These are phyloP conservation scores for Hemaris fuciformis DNA, from an alignment of 2,888 invertebrate species.

Conservation along the genomic window DNA sequence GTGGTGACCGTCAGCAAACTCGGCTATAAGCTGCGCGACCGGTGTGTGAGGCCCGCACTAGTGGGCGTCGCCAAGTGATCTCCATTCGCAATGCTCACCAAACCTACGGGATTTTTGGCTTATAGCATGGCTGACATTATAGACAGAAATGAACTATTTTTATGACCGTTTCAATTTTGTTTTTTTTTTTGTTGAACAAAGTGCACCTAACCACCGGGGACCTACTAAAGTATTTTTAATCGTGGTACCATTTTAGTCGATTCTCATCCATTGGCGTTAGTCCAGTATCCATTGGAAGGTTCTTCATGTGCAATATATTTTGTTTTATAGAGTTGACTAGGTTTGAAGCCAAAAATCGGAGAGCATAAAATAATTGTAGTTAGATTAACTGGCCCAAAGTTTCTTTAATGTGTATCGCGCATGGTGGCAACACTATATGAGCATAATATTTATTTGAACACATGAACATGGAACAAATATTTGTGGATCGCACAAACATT, in stretches of 20 bases:
- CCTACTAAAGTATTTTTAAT: neutral
- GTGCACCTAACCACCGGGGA: neutral
- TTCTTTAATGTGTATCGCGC: neutral
- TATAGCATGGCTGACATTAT: neutral
- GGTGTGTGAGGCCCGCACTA: slow-evolving; percentile 96
- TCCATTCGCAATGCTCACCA: neutral
- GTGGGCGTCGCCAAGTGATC: slow-evolving; percentile 94
- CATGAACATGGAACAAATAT: neutral
- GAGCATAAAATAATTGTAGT: neutral
- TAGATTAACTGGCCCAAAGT: neutral
- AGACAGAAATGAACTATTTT: neutral
- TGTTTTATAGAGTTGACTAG: too few species aligned
- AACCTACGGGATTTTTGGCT: neutral
- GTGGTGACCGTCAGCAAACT: slow-evolving; percentile 96
- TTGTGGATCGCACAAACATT: neutral
- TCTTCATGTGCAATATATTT: neutral
- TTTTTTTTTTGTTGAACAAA: neutral
- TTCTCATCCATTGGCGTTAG: neutral
- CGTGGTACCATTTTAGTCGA: neutral
- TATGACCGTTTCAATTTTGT: neutral
- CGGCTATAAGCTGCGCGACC: slow-evolving; percentile 96
- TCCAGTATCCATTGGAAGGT: neutral
- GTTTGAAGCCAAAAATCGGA: slow-evolving; percentile 1
- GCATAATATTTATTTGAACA: too few species aligned
- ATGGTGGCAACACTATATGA: neutral